Conservation (phyloP, 1,140 invertebrate species). For the Cardiocondyla obscurior region DNA sequence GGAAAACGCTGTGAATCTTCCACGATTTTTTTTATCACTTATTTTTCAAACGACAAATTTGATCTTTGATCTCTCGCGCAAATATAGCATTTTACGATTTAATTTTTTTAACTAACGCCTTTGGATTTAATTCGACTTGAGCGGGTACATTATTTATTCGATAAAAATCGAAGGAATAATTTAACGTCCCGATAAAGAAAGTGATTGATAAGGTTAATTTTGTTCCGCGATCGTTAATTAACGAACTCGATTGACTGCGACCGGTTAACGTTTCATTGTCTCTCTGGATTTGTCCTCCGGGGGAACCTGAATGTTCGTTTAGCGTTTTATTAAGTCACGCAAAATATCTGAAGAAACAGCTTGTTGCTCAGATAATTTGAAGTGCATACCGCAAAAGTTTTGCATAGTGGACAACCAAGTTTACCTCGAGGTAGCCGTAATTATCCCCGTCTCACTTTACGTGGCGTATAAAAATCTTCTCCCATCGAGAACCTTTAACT, state of each 20-base stretch:
- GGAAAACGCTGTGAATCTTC: not conserved
- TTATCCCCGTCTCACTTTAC: not conserved
- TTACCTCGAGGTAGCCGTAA: not conserved
- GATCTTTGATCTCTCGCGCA: too few species aligned
- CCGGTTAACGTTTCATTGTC: constrained; percentile 65
- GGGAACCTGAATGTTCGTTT: not conserved
- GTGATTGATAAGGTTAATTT: not conserved
- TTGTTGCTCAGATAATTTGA: constrained; percentile 37
- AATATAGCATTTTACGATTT: not conserved
- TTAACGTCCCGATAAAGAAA: not conserved
- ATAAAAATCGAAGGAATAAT: not conserved
- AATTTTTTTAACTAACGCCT: not conserved
- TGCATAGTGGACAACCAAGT: not conserved
- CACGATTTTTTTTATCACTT: not conserved
- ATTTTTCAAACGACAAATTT: not conserved
- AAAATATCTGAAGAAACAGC: constrained; percentile 29
- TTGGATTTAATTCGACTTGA: not conserved
- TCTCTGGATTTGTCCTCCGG: constrained; percentile 55
- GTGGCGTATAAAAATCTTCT: not conserved
- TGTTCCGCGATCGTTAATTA: not conserved
- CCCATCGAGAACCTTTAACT: not conserved
- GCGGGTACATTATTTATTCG: not conserved
- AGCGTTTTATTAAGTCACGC: constrained; percentile 23
- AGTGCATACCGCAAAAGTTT: not conserved
- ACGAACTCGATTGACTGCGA: constrained; percentile 44